A percentile compares a stretch with the other conserved stretches of the same genome.
Evolutionary conservation across 2,113 vertebrate species (phyloP).

Genomic region (Cisticola juncidis): DNA sequence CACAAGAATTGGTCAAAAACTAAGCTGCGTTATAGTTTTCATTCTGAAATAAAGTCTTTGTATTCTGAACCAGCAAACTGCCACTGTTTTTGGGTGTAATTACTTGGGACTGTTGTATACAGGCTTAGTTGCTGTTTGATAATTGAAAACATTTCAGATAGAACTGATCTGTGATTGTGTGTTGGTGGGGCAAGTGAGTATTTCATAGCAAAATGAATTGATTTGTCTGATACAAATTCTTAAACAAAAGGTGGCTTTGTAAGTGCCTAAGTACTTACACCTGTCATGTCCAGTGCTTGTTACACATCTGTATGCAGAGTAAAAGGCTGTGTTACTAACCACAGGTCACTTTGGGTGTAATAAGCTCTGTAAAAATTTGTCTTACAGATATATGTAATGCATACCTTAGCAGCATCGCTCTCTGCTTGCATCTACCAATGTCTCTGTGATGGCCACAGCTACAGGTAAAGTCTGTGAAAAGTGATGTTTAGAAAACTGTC

Average conservation of each 20-base stretch:
- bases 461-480: constrained; percentile 80
- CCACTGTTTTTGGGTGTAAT: neutral
- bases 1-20: neutral
- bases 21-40: neutral
- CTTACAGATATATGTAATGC: constrained; percentile 91
- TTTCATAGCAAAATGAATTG: neutral
- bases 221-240: neutral
- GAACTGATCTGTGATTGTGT: neutral
- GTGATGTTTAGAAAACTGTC: neutral
- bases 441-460: constrained; percentile 91
- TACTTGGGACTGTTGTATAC: neutral
- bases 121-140: neutral
- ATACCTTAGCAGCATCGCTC: constrained; percentile 93
- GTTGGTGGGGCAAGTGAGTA: neutral
- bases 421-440: constrained; percentile 98
- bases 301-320: neutral
- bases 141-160: neutral
- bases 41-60: neutral
- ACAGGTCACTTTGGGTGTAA: neutral
- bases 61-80: neutral
- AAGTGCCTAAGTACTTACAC: neutral
- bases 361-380: neutral
- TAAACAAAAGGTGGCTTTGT: neutral
- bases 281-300: neutral
- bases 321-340: neutral